Conservation (phyloP, 2,113 vertebrate genomes). For the Aegithalos caudatus region DNA sequence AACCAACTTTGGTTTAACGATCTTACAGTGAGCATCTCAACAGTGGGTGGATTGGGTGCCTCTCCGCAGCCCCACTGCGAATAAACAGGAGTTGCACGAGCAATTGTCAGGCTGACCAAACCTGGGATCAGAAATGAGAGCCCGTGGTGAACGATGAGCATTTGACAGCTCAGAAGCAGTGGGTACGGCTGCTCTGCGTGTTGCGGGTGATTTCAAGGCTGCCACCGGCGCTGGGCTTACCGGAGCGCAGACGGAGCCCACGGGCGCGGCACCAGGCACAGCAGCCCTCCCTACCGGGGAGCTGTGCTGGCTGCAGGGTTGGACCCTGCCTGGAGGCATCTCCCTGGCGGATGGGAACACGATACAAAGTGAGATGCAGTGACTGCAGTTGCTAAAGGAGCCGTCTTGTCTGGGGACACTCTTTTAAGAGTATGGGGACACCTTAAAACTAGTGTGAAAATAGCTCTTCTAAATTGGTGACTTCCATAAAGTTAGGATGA, state of each 20-base stretch:
- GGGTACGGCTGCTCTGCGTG: background rate
- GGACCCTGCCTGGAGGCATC: background rate
- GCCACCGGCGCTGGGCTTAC: background rate
- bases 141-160: accelerated
- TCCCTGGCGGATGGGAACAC: background rate
- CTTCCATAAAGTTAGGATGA: background rate
- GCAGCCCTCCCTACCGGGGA: background rate
- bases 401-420: background rate
- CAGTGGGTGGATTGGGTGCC: background rate
- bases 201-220: background rate
- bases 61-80: background rate
- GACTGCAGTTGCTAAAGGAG: background rate
- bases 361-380: background rate
- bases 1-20: background rate
- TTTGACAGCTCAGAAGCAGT: background rate
- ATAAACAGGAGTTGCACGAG: background rate
- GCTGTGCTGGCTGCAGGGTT: background rate
- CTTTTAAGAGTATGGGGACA: background rate
- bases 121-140: background rate
- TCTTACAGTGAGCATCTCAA: background rate
- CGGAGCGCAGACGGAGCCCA: background rate
- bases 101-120: background rate
- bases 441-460: background rate
- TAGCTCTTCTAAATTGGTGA: background rate
- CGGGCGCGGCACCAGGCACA: background rate